Base-by-base conservation (phyloP, 2,113 vertebrate genomes). In the Hiodon alosoides region DNA sequence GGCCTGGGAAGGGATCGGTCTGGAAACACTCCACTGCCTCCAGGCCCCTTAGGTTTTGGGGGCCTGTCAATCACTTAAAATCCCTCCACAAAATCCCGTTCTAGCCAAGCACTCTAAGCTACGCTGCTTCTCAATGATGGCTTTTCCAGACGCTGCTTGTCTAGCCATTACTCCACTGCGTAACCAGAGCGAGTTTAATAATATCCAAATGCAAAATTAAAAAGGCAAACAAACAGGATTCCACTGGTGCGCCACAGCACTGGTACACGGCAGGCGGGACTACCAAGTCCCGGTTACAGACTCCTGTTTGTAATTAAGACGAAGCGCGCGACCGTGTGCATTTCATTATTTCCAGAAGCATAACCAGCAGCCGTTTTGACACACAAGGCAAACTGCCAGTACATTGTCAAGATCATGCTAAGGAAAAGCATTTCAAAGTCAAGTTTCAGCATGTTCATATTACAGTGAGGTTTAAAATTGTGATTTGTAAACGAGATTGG, bases 41-140 rank as follows among this genome's bases (percentile, higher is more conserved):
- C 71, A 73, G 52, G 31, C 61, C 59, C 48, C 70, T 13, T 4
- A 73, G 71, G 0, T 10, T 52, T 64, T 48, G 7, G 10, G 51
- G 48, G 48, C 60, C 64, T 73, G 48, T 73, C 71, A 50, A 16
- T 62, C 71, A 73, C 14, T 13, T n/a, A 10, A 17, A 46, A n/a
- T 55, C 60, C 60, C 71, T 46, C 47, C 6, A 31, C 70, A 1
- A 5, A 6, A 47, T 71, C 50, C 70, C 31, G 55, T 46, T 2
- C 31, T n/a, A 57, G 13, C 60, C 60, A 64, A 7, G 50, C 55
- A 62, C 47, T 46, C 3, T 73, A 48, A 73, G 53, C 64, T 65
- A 73, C 31, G 48, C 47, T 51, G n/a, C 71, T 68, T 73, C 59
- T 13, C n/a, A 14, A 13, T 65, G 60, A 71, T 71, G 7, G 46